Evolutionary conservation across 2,113 vertebrate genomes (phyloP).

Genomic region (Pelobates fuscus): DNA sequence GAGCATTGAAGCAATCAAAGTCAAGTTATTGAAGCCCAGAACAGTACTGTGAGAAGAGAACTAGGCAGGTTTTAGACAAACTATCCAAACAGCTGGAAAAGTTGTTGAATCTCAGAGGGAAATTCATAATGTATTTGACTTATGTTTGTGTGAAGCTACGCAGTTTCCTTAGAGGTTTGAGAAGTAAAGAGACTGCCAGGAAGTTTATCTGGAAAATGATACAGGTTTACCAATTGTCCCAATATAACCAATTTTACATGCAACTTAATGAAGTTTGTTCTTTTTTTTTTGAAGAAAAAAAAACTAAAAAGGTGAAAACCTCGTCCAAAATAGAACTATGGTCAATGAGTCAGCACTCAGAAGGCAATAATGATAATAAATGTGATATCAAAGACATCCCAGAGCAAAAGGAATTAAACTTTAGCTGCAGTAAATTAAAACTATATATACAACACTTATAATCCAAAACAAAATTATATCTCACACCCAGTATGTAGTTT

Average conservation of each 20-base stretch:
- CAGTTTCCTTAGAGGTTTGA: conserved; percentile 73
- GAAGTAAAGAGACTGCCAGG: conserved; percentile 68
- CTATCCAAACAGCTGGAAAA: conserved; percentile 82
- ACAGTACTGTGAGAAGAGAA: conserved; percentile 72
- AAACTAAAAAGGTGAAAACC: too few relatives aligned
- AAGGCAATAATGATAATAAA: too few relatives aligned
- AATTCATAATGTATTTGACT: conserved; percentile 81
- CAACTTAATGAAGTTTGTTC: conserved; percentile 25
- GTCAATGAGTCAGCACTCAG: too few relatives aligned
- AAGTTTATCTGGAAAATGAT: conserved; percentile 78
- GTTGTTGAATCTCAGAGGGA: conserved; percentile 77
- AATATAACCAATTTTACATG: conserved; percentile 65
- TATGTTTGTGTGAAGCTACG: conserved; percentile 75
- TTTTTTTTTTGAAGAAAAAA: too few relatives aligned
- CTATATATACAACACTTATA: too few relatives aligned
- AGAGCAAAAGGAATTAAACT: too few relatives aligned
- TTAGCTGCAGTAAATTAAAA: too few relatives aligned
- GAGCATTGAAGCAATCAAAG: conserved; percentile 73
- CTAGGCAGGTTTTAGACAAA: conserved; percentile 74
- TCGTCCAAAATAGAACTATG: too few relatives aligned
- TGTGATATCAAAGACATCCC: too few relatives aligned
- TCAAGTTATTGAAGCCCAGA: conserved; percentile 69
- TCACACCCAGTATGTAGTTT: too few relatives aligned
- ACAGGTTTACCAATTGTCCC: conserved; percentile 69
- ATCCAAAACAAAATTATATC: too few relatives aligned